phyloP scores from a whole-genome alignment of 2,797 vertebrate genomes.

The Intellagama lesueurii region DNA sequence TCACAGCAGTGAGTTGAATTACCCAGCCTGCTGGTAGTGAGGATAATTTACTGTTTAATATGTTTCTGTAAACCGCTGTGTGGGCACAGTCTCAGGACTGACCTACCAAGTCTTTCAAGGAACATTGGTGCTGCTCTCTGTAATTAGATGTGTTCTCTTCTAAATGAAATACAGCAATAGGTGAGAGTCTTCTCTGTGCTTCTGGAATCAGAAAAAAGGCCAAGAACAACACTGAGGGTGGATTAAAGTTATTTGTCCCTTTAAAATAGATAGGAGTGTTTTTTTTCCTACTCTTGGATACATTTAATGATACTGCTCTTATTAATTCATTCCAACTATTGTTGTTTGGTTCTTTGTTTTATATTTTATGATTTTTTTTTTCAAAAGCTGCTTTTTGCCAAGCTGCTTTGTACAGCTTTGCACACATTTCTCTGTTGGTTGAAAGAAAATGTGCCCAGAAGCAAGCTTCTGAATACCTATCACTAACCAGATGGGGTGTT shows the following conservation, averaged over 20 bases:
- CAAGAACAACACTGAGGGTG: not conserved
- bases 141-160: conserved; percentile 14
- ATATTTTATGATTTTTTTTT: not conserved
- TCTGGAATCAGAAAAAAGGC: not conserved
- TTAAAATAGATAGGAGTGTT: not conserved
- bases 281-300: not conserved
- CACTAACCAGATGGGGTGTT: not conserved
- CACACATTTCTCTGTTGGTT: no score
- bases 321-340: not conserved
- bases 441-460: not conserved
- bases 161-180: not conserved
- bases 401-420: not conserved
- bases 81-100: not conserved
- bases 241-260: not conserved
- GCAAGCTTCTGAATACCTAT: not conserved
- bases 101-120: not conserved
- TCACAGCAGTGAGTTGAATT: not conserved
- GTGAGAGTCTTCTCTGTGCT: not conserved
- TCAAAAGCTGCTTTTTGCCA: not conserved
- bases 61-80: not conserved
- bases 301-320: not conserved
- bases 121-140: not conserved
- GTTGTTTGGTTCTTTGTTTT: not conserved
- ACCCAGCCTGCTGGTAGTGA: not conserved
- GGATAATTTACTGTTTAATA: not conserved